Conservation (phyloP, 2,888 invertebrate species). For the Dione vanillae region DNA sequence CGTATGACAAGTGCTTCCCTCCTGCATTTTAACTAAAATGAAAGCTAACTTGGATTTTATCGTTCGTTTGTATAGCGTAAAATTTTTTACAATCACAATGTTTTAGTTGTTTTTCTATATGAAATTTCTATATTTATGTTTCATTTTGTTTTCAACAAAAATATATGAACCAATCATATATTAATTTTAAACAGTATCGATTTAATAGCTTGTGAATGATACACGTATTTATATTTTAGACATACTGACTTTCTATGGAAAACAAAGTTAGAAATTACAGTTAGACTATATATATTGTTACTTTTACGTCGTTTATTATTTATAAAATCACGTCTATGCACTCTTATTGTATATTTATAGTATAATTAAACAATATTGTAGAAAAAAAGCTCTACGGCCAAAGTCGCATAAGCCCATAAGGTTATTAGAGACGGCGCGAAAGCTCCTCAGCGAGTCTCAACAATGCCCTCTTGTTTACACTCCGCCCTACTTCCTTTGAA, state of each 20-base stretch:
- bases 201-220: too few species aligned
- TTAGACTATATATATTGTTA: too few species aligned
- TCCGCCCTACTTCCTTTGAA: constrained; percentile 80
- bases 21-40: constrained; percentile 16
- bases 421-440: constrained; percentile 45
- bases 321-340: too few species aligned
- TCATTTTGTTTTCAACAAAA: not conserved
- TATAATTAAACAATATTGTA: too few species aligned
- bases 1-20: constrained; percentile 22
- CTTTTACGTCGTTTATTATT: too few species aligned
- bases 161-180: too few species aligned
- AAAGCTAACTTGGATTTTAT: constrained; percentile 13
- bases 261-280: too few species aligned
- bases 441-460: constrained; percentile 59
- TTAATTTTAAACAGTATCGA: too few species aligned
- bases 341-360: too few species aligned
- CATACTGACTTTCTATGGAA: too few species aligned
- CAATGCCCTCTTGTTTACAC: constrained; percentile 75
- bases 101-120: not conserved
- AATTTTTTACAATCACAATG: not conserved
- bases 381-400: constrained; percentile 2
- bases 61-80: not conserved
- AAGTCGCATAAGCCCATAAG: constrained; percentile 25
- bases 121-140: not conserved
- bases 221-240: too few species aligned